Conservation (phyloP, 2,113 vertebrate species). For the Pollimyrus isidori region DNA sequence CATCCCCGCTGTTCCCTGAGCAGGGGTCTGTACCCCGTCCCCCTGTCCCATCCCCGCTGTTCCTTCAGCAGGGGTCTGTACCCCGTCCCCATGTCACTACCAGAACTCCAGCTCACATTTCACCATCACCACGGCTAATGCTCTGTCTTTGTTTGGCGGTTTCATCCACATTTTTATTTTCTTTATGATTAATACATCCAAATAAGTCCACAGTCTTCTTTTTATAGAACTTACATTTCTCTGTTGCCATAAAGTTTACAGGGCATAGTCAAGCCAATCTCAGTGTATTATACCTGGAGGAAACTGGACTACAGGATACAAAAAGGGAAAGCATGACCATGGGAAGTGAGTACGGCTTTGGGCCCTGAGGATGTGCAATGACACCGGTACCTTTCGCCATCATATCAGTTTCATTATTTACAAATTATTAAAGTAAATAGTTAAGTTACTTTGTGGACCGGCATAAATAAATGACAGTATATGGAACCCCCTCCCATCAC, state of each 20-base stretch:
- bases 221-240: not conserved
- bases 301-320: not conserved
- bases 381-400: not conserved
- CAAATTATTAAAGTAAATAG: not conserved
- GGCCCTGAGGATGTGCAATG: not conserved
- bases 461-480: constrained; percentile 3
- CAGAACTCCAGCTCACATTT: not conserved
- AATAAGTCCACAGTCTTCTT: not conserved
- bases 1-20: too few species aligned
- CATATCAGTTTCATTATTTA: not conserved
- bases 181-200: not conserved
- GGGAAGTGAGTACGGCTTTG: not conserved
- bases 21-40: too few species aligned
- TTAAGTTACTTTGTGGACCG: constrained; percentile 5
- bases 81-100: too few species aligned
- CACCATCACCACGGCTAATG: not conserved
- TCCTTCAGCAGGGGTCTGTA: too few species aligned
- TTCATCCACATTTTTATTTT: not conserved
- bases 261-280: not conserved
- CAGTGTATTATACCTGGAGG: not conserved
- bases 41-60: too few species aligned
- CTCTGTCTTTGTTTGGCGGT: not conserved
- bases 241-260: not conserved
- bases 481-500: not conserved
- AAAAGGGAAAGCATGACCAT: not conserved